phyloP scores from a whole-genome alignment of 2,888 invertebrate species.

The Rhimphoctona megacephalus region DNA sequence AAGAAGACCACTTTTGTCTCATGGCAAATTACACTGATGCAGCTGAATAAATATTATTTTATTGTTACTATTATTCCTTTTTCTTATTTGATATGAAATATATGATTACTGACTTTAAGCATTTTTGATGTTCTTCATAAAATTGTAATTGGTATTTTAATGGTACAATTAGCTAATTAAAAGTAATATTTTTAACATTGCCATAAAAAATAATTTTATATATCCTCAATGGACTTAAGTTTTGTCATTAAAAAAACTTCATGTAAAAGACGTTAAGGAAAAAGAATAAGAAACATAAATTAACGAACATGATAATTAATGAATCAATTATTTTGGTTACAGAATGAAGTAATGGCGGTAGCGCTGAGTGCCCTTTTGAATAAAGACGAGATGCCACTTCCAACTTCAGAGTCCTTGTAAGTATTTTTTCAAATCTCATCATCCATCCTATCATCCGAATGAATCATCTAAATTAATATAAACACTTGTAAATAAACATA shows the following conservation, averaged over 20 bases:
- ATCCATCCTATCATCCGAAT: background rate
- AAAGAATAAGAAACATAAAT: background rate
- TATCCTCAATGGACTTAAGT: background rate
- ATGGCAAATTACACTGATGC: slow-evolving; percentile 37
- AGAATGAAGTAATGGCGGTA: slow-evolving; percentile 81
- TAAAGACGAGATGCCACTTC: slow-evolving; percentile 76
- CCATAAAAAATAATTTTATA: no score
- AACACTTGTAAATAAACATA: background rate
- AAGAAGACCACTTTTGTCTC: slow-evolving; percentile 18
- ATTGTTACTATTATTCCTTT: background rate
- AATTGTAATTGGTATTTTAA: background rate
- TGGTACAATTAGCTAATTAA: background rate
- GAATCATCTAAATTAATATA: background rate
- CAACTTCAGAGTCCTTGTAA: slow-evolving; percentile 79
- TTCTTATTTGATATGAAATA: background rate
- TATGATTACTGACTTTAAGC: background rate
- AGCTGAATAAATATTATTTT: slow-evolving; percentile 22
- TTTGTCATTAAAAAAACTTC: no score
- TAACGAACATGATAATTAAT: slow-evolving; percentile 7
- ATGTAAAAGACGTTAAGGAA: no score
- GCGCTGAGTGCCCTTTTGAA: slow-evolving; percentile 80
- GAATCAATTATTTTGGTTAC: slow-evolving; percentile 72
- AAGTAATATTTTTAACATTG: background rate
- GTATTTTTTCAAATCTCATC: slow-evolving; percentile 69
- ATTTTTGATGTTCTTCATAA: no score